These are phyloP conservation scores for Papilio elwesi DNA, from an alignment of 2,888 invertebrate species.

Conservation along the genomic window DNA sequence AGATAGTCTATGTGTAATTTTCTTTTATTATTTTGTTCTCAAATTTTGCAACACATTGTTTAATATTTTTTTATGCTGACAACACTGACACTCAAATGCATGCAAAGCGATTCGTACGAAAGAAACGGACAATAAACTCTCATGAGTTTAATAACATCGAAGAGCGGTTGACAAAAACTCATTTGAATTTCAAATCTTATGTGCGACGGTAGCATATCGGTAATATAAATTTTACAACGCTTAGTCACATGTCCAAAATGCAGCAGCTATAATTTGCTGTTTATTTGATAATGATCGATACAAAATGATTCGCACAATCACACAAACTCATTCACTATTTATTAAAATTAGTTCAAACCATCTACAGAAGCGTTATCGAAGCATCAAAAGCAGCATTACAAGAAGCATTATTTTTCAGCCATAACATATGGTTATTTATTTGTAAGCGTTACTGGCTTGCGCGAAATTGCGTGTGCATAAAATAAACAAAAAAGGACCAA, in stretches of 20 bases:
- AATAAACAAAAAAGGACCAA: constrained; percentile 30
- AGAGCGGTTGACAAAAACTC: constrained; percentile 47
- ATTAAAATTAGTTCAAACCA: constrained; percentile 20
- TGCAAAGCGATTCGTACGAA: constrained; percentile 57
- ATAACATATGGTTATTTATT: not conserved
- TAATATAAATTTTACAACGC: constrained; percentile 42
- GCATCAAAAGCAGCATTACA: constrained; percentile 25
- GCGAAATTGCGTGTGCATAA: constrained; percentile 21
- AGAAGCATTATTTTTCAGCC: constrained; percentile 37
- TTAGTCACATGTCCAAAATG: constrained; percentile 57
- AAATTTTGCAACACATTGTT: constrained; percentile 1
- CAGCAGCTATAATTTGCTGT: constrained; percentile 63
- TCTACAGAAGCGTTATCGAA: constrained; percentile 28
- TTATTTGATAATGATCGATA: constrained; percentile 39
- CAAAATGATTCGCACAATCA: constrained; percentile 54
- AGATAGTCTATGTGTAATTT: not conserved
- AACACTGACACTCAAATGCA: constrained; percentile 59
- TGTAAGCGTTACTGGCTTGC: constrained; percentile 32
- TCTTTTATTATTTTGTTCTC: not conserved
- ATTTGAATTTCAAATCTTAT: constrained; percentile 59
- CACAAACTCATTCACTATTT: constrained; percentile 54
- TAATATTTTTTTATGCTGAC: constrained; percentile 42
- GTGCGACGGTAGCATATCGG: constrained; percentile 43
- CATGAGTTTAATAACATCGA: constrained; percentile 33
- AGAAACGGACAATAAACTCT: constrained; percentile 55